Base-by-base conservation (phyloP, 2,113 vertebrate genomes). In the Andinoacara biseriatus region DNA sequence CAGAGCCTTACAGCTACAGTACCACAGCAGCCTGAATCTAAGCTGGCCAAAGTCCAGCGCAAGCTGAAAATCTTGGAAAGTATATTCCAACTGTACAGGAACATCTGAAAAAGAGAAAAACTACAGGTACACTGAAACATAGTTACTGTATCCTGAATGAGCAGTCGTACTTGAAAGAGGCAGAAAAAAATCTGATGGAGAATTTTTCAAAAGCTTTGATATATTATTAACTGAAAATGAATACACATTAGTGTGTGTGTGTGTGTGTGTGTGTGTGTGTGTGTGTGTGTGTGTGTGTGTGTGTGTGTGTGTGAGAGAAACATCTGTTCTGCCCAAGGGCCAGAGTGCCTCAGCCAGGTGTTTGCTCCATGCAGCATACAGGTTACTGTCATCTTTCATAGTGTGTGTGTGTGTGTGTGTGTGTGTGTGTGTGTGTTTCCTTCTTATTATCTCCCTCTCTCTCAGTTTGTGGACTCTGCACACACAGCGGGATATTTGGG, bases 241-340 rank as follows among this genome's bases (percentile, higher is more conserved):
- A 65, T 65, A 65, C 62, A 40, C 24, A 43, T 58, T 35, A 46
- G 18, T 6, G n/a, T 35, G 5, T 46, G 6, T 74, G 31, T 46
- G 10, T 20, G 10, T 24, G 18, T 54, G 72, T 7, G 6, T 35
- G 5, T 79, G 38, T 40, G n/a, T 59, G 15, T 35, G 31, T 65
- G 78, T 2, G 0, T 15, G 35, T 76, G 38, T 38, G 14, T 61
- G 43, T 56, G 57, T 76, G 40, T 61, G 33, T 3, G 7, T 33
- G 31, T 7, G 31, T 33, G 31, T 31, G 31, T 31, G 31, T 5
- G 31, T n/a, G n/a, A n/a, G 83, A 85, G 78, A 74, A 90, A 89
- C 90, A 91, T 90, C 90, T 94, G 93, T 74, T 83, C 3, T 80
- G 88, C 91, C 77, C 43, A 35, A 77, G 74, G 89, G 61, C 74